These are phyloP conservation scores for Mythimna ferrago DNA, from an alignment of 2,888 invertebrate species.

Conservation along the genomic window DNA sequence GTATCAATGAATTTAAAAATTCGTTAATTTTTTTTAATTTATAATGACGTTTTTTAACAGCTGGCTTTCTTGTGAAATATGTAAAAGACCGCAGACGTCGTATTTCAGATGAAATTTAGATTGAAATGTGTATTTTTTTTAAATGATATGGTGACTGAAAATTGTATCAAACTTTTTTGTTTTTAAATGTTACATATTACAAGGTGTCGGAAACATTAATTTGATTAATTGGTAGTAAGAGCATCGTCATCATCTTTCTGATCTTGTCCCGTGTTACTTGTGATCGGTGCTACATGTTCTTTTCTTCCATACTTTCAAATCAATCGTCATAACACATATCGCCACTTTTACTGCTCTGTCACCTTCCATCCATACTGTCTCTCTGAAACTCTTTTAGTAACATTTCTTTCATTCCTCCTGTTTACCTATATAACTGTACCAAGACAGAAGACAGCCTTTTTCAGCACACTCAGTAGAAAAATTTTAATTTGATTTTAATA, in stretches of 20 bases:
- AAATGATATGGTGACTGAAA: slow-evolving; percentile 6
- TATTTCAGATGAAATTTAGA: slow-evolving; percentile 26
- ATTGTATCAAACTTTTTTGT: background rate
- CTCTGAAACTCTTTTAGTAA: too few species aligned
- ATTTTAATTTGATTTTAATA: background rate
- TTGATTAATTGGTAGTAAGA: background rate
- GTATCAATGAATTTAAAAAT: slow-evolving; percentile 58
- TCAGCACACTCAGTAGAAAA: too few species aligned
- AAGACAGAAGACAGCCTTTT: too few species aligned
- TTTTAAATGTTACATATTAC: background rate
- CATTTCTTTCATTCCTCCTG: too few species aligned
- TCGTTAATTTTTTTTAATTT: slow-evolving; percentile 25
- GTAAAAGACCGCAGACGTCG: slow-evolving; percentile 18
- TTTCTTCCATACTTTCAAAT: too few species aligned
- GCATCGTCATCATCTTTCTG: background rate
- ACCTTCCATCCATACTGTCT: too few species aligned
- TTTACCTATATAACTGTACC: too few species aligned
- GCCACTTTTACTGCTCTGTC: too few species aligned
- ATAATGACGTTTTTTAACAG: slow-evolving; percentile 36
- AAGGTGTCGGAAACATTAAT: background rate
- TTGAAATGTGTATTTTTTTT: slow-evolving; percentile 23
- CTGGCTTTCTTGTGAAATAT: slow-evolving; percentile 40
- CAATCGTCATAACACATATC: too few species aligned
- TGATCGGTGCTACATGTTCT: too few species aligned
- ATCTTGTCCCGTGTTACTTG: too few species aligned